Base-by-base conservation (phyloP, 1,140 invertebrate species). In the Adoxophyes honmai region DNA sequence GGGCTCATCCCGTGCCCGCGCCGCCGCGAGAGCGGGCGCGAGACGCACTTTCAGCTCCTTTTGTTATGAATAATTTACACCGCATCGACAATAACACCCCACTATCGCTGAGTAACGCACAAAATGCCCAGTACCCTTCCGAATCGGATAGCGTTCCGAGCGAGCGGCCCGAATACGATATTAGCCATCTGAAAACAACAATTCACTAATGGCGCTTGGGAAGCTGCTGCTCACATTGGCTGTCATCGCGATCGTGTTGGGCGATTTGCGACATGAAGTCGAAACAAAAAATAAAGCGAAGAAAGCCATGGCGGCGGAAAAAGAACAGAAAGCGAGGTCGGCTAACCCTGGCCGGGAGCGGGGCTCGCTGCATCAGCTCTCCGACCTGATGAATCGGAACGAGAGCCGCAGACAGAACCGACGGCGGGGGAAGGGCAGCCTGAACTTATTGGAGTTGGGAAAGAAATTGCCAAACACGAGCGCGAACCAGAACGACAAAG, bases 261-360 rank as follows among this genome's bases (percentile, higher is more conserved):
- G 72, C 57, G 78, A 73, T 52, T 63, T 68, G 59, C 18, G 42
- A 7, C 59, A 87, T 80, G 81, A 84, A 66, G 60, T 73, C 62
- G 56, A 82, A 71, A 68, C 73, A 64, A 73, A 85, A 68, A 69
- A 75, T 77, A 81, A 80, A 76, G 67, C 69, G 71, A 70, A 75
- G 68, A 75, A 79, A 74, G 58, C 84, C 78, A 0, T 84, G 78
- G 81, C 71, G 75, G 59, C 78, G 79, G 84, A 88, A 76, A 88
- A 75, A 54, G 86, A 78, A 55, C 80, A 83, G 39, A 75, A 77
- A 28, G 68, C 76, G 1, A 74, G 81, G n/a, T 80, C 76, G 1
- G 84, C 81, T 0, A 72, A 66, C 33, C 78, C 78, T 0, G 73
- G 72, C 4, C 70, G 70, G 6, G 70, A 75, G 28, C 56, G 68